Evolutionary conservation across 2,797 vertebrate species (phyloP), one percentile per base, ranked within the genome.

Genomic region (Pagetopsis macropterus): DNA sequence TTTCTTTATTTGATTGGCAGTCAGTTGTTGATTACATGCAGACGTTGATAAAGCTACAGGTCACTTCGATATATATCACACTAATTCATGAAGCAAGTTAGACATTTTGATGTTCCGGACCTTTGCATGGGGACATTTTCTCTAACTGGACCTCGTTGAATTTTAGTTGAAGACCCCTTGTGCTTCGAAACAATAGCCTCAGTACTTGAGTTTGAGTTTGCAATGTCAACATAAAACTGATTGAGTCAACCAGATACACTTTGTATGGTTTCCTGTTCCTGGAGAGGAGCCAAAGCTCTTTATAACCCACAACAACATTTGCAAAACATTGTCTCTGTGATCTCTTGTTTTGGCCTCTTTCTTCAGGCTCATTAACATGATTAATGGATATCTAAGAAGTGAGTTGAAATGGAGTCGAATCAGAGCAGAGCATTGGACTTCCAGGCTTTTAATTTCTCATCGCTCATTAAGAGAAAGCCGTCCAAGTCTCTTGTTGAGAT

Each of bases 181-280:
- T 78, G 56, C 83, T 88, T 81, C 4, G 13, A 85, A 87, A 85
- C 46, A 75, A 64, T 60, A 11, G 13, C 59, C 49, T 57, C 23
- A 64, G 76, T 65, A 44, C 27, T 27, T 27, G 27, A 27, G 27
- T 27, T 27, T 27, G 27, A 65, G 37, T 79, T 79, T 82, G 68
- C 66, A 76, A 15, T 78, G 81, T 91, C 73, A 78, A 75, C 76
- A 79, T 33, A 31, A 76, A 78, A 69, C 44, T 78, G 82, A 88
- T 78, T 45, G 61, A 83, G 49, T 81, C 72, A 70, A 69, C 50
- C 61, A 67, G 64, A 88, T 74, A 65, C 51, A 82, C 51, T 76
- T 78, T 51, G 87, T 83, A 73, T 74, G 72, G 77, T 87, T 87
- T 87, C 80, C 65, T 81, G 80, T 50, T 87, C 62, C 76, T 88